A percentile compares a stretch with the other conserved stretches of the same genome.
Evolutionary conservation across 1,140 invertebrate species (phyloP).

Genomic region (Cotesia vestalis): DNA sequence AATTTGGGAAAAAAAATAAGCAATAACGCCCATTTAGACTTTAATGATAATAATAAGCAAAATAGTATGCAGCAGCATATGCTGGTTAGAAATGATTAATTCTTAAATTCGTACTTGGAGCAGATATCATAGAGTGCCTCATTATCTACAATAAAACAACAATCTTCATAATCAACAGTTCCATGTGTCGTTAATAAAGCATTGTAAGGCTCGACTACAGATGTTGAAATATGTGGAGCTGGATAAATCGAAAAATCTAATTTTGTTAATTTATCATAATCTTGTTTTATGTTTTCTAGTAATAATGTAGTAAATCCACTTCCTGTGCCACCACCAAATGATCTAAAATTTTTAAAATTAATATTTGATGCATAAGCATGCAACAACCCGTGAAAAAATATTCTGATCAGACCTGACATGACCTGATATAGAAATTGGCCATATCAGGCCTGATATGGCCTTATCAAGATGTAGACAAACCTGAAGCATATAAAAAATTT

Average conservation of each 20-base stretch:
- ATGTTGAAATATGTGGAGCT: constrained; percentile 79
- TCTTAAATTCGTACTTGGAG: constrained; percentile 55
- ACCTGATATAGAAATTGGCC: too few relatives aligned
- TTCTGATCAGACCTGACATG: too few relatives aligned
- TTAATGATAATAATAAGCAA: too few relatives aligned
- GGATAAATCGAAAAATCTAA: constrained; percentile 84
- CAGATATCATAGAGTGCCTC: constrained; percentile 88
- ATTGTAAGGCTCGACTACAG: constrained; percentile 92
- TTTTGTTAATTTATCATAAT: constrained; percentile 79
- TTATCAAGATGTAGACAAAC: too few relatives aligned
- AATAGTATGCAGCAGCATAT: too few relatives aligned
- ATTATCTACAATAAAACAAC: constrained; percentile 87
- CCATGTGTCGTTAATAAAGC: constrained; percentile 83
- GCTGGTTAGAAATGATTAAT: too few relatives aligned
- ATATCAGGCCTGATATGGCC: too few relatives aligned
- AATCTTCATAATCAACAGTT: constrained; percentile 82
- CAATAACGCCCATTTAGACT: too few relatives aligned
- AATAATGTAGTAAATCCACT: constrained; percentile 80
- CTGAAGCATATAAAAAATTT: too few relatives aligned
- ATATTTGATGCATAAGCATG: neutral
- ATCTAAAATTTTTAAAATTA: constrained; percentile 55
- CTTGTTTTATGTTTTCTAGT: constrained; percentile 74
- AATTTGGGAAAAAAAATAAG: too few relatives aligned
- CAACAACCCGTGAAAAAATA: too few relatives aligned
- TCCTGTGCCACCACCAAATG: constrained; percentile 72